Percentiles rank a stretch among this genome's conserved stretches.
Conservation (phyloP, 2,888 invertebrate species). For the Drosophila atripex region DNA sequence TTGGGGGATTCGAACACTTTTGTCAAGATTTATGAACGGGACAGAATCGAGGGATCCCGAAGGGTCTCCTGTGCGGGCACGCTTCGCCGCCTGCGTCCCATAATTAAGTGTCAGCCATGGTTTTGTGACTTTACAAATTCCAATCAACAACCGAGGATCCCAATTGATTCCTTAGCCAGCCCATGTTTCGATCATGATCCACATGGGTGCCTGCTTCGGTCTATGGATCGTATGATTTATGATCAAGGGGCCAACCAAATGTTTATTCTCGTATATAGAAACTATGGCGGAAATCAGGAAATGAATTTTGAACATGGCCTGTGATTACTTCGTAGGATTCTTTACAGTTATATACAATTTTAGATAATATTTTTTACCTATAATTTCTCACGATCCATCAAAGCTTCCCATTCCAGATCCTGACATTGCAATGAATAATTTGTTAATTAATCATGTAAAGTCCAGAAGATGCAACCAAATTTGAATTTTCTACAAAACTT, state of each 20-base stretch:
- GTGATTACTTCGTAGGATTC: no score
- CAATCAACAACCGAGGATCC: constrained; percentile 58
- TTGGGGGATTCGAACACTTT: constrained; percentile 14
- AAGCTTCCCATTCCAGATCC: background rate
- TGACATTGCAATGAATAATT: constrained; percentile 74
- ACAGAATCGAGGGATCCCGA: background rate
- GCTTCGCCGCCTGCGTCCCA: constrained; percentile 66
- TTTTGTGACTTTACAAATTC: constrained; percentile 77
- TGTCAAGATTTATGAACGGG: constrained; percentile 59
- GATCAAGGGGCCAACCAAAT: constrained; percentile 12
- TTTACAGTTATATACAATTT: background rate
- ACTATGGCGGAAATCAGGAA: constrained; percentile 7
- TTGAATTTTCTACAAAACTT: constrained; percentile 46
- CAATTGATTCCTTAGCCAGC: constrained; percentile 33
- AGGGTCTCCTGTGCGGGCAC: constrained; percentile 45
- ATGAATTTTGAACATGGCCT: background rate
- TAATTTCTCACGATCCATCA: constrained; percentile 64
- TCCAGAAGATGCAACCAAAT: constrained; percentile 31
- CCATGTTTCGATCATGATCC: constrained; percentile 39
- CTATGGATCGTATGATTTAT: constrained; percentile 34
- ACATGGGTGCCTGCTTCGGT: constrained; percentile 25
- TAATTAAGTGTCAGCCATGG: constrained; percentile 80
- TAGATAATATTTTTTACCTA: constrained; percentile 3
- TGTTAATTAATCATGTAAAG: constrained; percentile 76
- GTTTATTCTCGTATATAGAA: constrained; percentile 8